These are phyloP conservation scores for Stenichneumon culpator DNA, from an alignment of 2,888 invertebrate species.

Conservation along the genomic window DNA sequence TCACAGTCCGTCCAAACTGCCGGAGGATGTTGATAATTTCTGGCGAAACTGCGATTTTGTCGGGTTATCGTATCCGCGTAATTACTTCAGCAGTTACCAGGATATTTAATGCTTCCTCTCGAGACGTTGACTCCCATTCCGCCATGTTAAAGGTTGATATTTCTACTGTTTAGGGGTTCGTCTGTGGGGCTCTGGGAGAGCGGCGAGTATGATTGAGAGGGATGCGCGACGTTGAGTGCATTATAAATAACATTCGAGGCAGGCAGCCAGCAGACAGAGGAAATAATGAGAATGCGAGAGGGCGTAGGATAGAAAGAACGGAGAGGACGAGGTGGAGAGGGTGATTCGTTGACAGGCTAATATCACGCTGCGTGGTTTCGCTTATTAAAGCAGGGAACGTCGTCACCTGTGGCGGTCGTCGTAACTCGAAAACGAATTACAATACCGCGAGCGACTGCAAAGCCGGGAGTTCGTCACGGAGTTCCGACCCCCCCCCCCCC, in stretches of 20 bases:
- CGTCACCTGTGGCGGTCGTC: slow-evolving; percentile 63
- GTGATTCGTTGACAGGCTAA: slow-evolving; percentile 79
- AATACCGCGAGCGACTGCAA: slow-evolving; percentile 24
- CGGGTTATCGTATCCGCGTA: not conserved
- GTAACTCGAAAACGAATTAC: slow-evolving; percentile 61
- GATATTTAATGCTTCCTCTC: not conserved
- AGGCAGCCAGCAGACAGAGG: slow-evolving; percentile 29
- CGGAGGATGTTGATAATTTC: not conserved
- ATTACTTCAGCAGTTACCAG: not conserved
- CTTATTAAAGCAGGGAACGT: slow-evolving; percentile 76
- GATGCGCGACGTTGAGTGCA: slow-evolving; percentile 62
- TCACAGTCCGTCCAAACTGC: not conserved
- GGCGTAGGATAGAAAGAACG: not conserved
- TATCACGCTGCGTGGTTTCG: slow-evolving; percentile 80
- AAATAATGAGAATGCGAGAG: slow-evolving; percentile 4
- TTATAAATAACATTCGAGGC: slow-evolving; percentile 66
- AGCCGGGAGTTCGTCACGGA: slow-evolving; percentile 52
- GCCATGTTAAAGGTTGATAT: slow-evolving; percentile 10
- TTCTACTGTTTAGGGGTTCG: not conserved
- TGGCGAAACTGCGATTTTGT: not conserved
- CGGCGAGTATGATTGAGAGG: slow-evolving; percentile 40
- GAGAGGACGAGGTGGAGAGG: slow-evolving; percentile 43
- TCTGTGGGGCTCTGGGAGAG: slow-evolving; percentile 1
- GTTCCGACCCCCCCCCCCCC: slow-evolving; percentile 10
- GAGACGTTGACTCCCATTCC: not conserved